These are phyloP conservation scores for Mactra quadrangularis DNA, from an alignment of 1,140 invertebrate species.

Conservation along the genomic window DNA sequence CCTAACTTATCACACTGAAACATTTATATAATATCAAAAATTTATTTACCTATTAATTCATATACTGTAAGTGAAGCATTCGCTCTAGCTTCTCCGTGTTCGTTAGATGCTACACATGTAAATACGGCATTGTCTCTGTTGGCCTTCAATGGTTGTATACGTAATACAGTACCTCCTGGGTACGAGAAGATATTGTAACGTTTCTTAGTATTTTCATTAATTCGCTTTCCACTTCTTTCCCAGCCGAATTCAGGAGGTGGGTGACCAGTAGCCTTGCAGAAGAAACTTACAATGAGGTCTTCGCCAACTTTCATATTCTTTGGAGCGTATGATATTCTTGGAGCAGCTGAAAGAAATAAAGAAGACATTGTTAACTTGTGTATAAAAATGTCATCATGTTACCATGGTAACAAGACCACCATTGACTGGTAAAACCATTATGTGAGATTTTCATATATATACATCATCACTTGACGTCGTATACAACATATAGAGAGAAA, in stretches of 20 bases:
- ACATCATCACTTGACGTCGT: too few species aligned
- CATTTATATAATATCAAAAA: not conserved
- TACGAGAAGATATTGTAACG: constrained; percentile 83
- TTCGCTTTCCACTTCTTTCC: constrained; percentile 94
- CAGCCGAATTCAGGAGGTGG: constrained; percentile 94
- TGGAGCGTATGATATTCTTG: constrained; percentile 77
- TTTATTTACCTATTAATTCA: constrained; percentile 36
- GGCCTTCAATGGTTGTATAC: constrained; percentile 95
- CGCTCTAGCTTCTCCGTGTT: constrained; percentile 92
- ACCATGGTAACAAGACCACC: constrained; percentile 3
- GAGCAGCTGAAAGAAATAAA: constrained; percentile 76
- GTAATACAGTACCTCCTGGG: constrained; percentile 91
- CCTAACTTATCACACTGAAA: not conserved
- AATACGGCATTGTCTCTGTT: constrained; percentile 89
- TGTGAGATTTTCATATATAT: too few species aligned
- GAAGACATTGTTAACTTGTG: constrained; percentile 30
- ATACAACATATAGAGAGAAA: too few species aligned
- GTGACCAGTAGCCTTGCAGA: constrained; percentile 95
- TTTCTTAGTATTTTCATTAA: constrained; percentile 86
- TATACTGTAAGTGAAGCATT: constrained; percentile 94
- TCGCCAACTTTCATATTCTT: constrained; percentile 87
- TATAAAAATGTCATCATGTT: not conserved
- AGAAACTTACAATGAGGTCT: constrained; percentile 96
- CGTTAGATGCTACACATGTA: constrained; percentile 79
- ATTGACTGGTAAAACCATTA: constrained; percentile 39